These are phyloP conservation scores for Ceratoteleas bidentatus DNA, from an alignment of 1,140 invertebrate genomes.

Conservation along the genomic window DNA sequence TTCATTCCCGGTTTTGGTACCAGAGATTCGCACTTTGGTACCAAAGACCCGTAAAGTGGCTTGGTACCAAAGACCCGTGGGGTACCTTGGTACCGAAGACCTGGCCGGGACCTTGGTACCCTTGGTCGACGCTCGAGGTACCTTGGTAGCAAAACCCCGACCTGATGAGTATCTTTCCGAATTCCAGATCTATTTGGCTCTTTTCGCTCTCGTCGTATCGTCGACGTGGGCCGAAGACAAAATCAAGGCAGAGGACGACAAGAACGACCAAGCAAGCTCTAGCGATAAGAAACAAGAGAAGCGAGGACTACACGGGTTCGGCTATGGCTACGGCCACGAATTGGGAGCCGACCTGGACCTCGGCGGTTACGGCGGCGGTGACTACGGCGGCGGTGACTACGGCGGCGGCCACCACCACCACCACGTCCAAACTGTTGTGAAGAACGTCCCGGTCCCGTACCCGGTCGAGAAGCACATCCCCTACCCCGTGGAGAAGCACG, in stretches of 20 bases:
- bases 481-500: conserved; percentile 86
- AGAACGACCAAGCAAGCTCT: conserved; percentile 69
- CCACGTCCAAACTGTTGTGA: conserved; percentile 87
- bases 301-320: conserved; percentile 83
- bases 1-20: no score
- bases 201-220: conserved; percentile 87
- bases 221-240: conserved; percentile 85
- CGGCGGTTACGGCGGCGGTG: conserved; percentile 68
- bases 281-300: conserved; percentile 85
- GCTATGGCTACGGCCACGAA: conserved; percentile 84
- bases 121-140: no score
- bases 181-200: conserved; percentile 85
- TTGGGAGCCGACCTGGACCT: conserved; percentile 77
- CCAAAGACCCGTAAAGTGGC: no score
- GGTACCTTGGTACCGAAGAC: no score
- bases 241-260: conserved; percentile 78
- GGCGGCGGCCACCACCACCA: conserved; percentile 81
- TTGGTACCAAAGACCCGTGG: no score
- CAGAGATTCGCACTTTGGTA: no score
- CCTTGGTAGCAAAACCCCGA: no score
- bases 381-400: conserved; percentile 70
- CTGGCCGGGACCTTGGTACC: no score
- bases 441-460: conserved; percentile 87
- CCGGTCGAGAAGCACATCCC: conserved; percentile 86
- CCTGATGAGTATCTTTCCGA: background rate